phyloP scores from a whole-genome alignment of 2,888 invertebrate species.

The Orthonevra nobilis region DNA sequence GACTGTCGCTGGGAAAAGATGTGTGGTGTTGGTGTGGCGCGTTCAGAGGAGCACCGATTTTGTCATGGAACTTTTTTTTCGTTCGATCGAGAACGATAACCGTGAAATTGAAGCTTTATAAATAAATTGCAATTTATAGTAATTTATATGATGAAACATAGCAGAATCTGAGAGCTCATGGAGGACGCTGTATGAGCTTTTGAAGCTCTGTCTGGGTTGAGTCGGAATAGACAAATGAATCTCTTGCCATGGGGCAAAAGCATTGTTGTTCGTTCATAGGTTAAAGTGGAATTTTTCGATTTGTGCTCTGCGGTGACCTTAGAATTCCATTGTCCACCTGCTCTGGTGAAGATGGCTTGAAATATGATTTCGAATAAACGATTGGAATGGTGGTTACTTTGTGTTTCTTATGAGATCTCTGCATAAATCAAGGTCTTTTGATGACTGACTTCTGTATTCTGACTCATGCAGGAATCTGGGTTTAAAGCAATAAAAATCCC shows the following conservation, averaged over 20 bases:
- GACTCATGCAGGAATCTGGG: too few species aligned
- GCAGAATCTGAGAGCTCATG: constrained; percentile 52
- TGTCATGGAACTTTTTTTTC: constrained; percentile 53
- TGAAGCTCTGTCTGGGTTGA: constrained; percentile 1
- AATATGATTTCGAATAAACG: constrained; percentile 44
- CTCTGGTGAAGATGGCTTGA: constrained; percentile 23
- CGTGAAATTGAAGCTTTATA: constrained; percentile 67
- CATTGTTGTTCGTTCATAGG: constrained; percentile 60
- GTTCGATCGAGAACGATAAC: constrained; percentile 23
- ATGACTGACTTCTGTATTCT: too few species aligned
- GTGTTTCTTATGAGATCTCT: constrained; percentile 30
- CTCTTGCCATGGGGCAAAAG: constrained; percentile 47
- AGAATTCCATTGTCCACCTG: constrained; percentile 66
- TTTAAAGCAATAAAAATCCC: too few species aligned
- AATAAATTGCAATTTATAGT: constrained; percentile 65
- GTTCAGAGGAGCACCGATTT: constrained; percentile 40
- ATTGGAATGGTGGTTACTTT: constrained; percentile 24
- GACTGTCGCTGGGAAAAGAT: constrained; percentile 59
- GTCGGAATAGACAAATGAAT: constrained; percentile 42
- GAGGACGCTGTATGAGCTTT: constrained; percentile 51
- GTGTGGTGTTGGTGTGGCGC: not conserved
- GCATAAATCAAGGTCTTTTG: constrained; percentile 22
- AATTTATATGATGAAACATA: constrained; percentile 67
- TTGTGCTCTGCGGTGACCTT: constrained; percentile 54
- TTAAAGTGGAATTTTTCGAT: constrained; percentile 66